Conservation (phyloP, 2,113 vertebrate species). For the Elanoides forficatus region DNA sequence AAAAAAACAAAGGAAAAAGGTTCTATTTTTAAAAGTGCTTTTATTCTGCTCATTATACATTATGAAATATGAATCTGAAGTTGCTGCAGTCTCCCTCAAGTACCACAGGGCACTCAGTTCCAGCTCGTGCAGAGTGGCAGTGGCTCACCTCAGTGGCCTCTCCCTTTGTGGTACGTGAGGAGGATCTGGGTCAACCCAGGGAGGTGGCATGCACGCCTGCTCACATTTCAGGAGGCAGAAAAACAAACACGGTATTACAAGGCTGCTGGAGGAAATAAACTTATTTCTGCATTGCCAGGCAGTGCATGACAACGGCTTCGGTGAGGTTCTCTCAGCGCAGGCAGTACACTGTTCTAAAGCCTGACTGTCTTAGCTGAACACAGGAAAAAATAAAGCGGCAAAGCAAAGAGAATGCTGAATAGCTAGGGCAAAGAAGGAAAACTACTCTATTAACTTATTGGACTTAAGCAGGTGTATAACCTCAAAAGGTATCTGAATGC, state of each 20-base stretch:
- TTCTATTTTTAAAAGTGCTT: neutral
- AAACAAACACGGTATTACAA: neutral
- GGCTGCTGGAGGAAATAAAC: neutral
- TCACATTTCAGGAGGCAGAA: neutral
- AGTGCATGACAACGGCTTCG: neutral
- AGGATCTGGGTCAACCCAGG: accelerated
- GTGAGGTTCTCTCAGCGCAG: neutral
- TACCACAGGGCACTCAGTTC: neutral
- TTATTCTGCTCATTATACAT: neutral
- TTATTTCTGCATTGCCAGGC: neutral
- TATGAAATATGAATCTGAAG: neutral
- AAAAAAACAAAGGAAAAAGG: neutral
- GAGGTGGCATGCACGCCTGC: neutral
- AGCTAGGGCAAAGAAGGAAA: neutral
- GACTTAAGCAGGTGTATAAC: neutral
- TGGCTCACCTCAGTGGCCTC: neutral
- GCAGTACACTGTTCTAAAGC: neutral
- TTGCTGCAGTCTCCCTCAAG: neutral
- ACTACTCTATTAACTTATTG: neutral
- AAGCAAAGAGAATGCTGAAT: neutral
- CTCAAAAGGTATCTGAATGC: neutral
- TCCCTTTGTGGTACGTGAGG: accelerated
- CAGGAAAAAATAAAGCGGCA: neutral
- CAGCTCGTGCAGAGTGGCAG: neutral
- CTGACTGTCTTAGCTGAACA: neutral